Conservation (phyloP, 2,797 vertebrate species). For the Myotis vivesi region DNA sequence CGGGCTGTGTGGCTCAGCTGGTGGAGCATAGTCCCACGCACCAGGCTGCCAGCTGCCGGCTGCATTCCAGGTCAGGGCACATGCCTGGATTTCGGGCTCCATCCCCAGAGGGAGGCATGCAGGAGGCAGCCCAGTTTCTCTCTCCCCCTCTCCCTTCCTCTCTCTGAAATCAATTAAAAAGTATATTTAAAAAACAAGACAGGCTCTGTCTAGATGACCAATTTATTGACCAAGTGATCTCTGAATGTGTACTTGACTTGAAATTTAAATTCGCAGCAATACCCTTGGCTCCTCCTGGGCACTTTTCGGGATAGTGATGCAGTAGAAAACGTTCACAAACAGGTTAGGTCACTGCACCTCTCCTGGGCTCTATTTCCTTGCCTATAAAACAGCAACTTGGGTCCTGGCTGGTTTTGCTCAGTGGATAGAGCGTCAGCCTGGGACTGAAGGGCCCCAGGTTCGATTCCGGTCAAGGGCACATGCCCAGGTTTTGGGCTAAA, state of each 20-base stretch:
- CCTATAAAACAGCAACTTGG: background rate
- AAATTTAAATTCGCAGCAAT: conserved; percentile 10
- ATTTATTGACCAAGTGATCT: background rate
- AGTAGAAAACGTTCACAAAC: background rate
- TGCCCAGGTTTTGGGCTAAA: too few species aligned
- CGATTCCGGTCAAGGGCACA: too few species aligned
- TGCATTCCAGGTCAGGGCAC: too few species aligned
- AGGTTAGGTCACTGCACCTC: background rate
- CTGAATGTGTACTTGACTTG: background rate
- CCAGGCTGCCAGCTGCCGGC: too few species aligned
- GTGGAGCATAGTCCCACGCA: background rate
- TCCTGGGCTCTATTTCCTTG: background rate
- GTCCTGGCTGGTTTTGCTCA: too few species aligned
- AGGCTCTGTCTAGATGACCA: background rate
- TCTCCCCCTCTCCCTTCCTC: too few species aligned
- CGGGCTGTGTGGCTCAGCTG: background rate
- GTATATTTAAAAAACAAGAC: background rate
- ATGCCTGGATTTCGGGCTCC: too few species aligned
- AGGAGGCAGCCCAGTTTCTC: too few species aligned
- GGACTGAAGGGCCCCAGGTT: too few species aligned
- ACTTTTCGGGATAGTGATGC: background rate
- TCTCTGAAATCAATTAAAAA: too few species aligned
- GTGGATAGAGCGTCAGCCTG: too few species aligned
- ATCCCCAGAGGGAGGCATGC: too few species aligned
- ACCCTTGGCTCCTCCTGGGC: background rate